A percentile compares a stretch with the other conserved stretches of the same genome.
Evolutionary conservation across 2,113 vertebrate genomes (phyloP).

Genomic region (Lagopus leucura): DNA sequence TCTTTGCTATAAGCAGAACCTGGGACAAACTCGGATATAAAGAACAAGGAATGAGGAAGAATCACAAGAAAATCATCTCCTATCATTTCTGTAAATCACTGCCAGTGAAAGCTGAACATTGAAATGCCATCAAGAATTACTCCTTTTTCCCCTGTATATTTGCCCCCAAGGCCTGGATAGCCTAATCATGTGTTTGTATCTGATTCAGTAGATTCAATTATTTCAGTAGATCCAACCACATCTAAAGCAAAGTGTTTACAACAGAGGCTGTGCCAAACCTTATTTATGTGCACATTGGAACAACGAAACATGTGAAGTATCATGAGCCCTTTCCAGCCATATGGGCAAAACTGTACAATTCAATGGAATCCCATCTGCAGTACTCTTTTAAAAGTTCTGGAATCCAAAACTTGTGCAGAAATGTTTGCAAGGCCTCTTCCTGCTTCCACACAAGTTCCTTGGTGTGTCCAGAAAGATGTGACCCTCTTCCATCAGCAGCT

Average conservation of each 20-base stretch:
- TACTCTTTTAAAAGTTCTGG: neutral
- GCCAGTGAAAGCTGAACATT: neutral
- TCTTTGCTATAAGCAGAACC: neutral
- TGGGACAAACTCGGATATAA: neutral
- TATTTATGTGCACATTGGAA: neutral
- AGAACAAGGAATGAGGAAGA: neutral
- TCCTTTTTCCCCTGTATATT: neutral
- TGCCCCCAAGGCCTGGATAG: neutral
- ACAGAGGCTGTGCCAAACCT: neutral
- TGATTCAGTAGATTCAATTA: neutral
- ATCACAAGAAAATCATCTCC: neutral
- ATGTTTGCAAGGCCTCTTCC: neutral
- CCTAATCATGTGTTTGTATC: rapidly evolving
- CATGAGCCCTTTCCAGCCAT: neutral
- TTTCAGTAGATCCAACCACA: neutral
- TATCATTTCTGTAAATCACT: neutral
- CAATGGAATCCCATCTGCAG: neutral
- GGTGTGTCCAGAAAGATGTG: neutral
- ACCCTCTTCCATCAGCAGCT: neutral
- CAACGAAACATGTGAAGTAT: neutral
- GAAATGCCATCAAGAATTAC: neutral
- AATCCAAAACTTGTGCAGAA: neutral
- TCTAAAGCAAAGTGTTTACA: neutral
- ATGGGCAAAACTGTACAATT: neutral
- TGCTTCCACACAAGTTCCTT: neutral